Evolutionary conservation across 2,888 invertebrate species (phyloP), one percentile per base, ranked within the genome.

Genomic region (Adineta ricciae): DNA sequence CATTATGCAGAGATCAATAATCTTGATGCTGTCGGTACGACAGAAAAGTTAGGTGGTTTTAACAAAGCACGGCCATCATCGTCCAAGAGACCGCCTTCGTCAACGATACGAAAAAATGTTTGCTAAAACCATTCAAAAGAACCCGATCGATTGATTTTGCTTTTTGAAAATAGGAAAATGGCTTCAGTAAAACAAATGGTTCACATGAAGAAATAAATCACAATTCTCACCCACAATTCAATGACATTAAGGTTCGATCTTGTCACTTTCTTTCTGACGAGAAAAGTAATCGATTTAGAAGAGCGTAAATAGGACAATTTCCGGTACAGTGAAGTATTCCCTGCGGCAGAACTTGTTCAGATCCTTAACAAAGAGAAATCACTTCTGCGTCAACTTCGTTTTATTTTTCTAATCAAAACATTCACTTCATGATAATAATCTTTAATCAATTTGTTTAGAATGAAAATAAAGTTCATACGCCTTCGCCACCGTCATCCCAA

Each of bases 71-170:
- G 90, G 87, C 93, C 92, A 24, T 93, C 93, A 90, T 93, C 93
- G 86, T 93, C 94, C 54, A 91, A 92, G 86, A 91, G 93, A 88
- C 91, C 94, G 88, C 93, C 92, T n/a, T 94, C 94, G 4, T 93
- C 93, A 50, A 91, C 92, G 86, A 88, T 91, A 84, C 89, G 91
- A 87, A 87, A 89, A 64, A 88, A 87, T 87, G 88, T 87, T 86
- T 88, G 88, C 88, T 72, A n/a, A 11, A 19, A 41, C 16, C 41
- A 90, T 90, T 78, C 87, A 86, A 85, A 90, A 90, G 88, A 86
- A 46, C 11, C 11, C 11, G 11, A 8, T 11, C 11, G 11, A 46
- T 46, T 46, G 46, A 46, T 11, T 88, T 87, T 32, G 8, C 38
- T 64, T 24, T 64, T 78, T 78, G 27, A 32, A 52, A 54, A 50